Evolutionary conservation across 1,140 invertebrate species (phyloP), one percentile per base, ranked within the genome.

Genomic region (Drosophila orosa): DNA sequence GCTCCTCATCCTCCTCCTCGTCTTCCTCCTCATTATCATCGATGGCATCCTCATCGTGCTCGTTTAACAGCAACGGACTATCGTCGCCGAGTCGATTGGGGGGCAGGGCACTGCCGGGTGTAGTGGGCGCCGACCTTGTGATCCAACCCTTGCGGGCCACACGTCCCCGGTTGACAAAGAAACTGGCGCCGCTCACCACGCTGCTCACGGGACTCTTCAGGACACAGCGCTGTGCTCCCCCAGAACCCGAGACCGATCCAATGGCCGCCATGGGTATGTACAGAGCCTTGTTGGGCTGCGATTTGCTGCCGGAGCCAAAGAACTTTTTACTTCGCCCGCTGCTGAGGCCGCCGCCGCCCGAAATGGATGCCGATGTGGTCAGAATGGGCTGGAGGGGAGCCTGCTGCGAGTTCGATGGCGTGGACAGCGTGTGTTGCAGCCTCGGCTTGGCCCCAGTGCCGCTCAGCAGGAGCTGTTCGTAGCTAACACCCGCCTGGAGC

Each of bases 81-180:
- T 93, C 94, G 71, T 95, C 95, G 37, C 93, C 92, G n/a, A 94
- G 59, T 1, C 86, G 74, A 33, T 92, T 92, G 29, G 92, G 92
- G 47, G 93, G 94, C 65, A 92, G 92, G 24, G 90, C 90, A 33
- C 93, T 94, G 79, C 93, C 94, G 0, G 96, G 96, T 0, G 96
- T 97, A 3, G 95, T 95, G 0, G 96, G 96, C 0, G 96, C 96
- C 1, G 95, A 96, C 19, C 95, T 92, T 0, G 96, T 95, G 13
- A 95, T 82, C 95, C 95, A 95, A 37, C 93, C 92, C 81, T 93
- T 94, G 50, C 91, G 85, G 29, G 77, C 78, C 48, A 71, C 82
- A 15, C 66, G 78, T 2, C 68, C 80, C 0, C 81, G 74, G 22
- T 77, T 83, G 15, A 87, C 67, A 47, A 92, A 89, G 61, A 89